Conservation (phyloP, 2,888 invertebrate genomes). For the Drosophila kanekoi region DNA sequence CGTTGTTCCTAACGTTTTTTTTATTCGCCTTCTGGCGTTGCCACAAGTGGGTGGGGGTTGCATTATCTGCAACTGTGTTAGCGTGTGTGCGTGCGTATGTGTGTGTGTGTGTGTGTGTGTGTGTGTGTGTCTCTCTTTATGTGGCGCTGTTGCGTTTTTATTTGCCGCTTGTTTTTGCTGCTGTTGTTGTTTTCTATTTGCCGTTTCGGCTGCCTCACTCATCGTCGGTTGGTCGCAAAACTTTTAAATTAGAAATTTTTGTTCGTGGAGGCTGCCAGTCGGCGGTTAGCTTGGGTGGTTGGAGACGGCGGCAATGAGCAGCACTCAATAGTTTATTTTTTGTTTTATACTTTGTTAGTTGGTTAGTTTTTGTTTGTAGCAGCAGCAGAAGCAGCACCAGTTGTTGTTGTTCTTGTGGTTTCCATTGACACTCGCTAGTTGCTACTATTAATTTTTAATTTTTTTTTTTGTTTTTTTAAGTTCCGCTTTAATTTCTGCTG, state of each 20-base stretch:
- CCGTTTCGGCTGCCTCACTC: conserved; percentile 64
- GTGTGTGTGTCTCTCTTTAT: conserved; percentile 22
- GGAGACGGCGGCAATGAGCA: conserved; percentile 36
- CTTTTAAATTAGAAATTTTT: conserved; percentile 81
- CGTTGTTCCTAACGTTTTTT: conserved; percentile 25
- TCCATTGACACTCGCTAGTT: conserved; percentile 77
- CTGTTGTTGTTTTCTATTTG: conserved; percentile 42
- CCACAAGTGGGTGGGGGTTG: conserved; percentile 71
- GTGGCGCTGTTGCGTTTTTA: conserved; percentile 68
- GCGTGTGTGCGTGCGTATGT: conserved; percentile 21
- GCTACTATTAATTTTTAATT: conserved; percentile 77
- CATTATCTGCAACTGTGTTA: conserved; percentile 60
- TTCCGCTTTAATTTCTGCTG: conserved; percentile 12
- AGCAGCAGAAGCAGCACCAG: conserved; percentile 26
- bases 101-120: conserved; percentile 14
- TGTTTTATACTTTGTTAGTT: conserved; percentile 74
- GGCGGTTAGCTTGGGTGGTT: conserved; percentile 22
- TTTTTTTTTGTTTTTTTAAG: conserved; percentile 29
- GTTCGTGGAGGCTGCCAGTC: conserved; percentile 59
- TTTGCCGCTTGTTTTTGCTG: conserved; percentile 63
- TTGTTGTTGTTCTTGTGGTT: conserved; percentile 69
- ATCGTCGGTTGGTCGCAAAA: conserved; percentile 74
- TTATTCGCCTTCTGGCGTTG: conserved; percentile 16
- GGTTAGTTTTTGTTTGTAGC: conserved; percentile 72
- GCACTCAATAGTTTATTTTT: conserved; percentile 70